Evolutionary conservation across 2,888 invertebrate genomes (phyloP), one percentile per base, ranked within the genome.

Genomic region (Acronicta psi): DNA sequence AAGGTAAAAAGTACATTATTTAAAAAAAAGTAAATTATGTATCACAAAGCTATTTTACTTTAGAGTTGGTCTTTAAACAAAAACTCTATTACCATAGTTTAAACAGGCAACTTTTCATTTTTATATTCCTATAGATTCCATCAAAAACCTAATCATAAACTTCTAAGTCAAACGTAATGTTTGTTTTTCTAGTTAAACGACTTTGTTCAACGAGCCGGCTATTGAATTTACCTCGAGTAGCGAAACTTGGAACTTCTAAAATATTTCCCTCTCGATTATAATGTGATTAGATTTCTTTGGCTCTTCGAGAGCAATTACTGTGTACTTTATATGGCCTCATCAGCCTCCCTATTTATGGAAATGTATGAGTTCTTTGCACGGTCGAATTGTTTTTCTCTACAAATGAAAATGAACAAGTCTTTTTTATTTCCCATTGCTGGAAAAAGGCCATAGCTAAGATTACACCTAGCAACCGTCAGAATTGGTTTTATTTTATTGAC

Each of bases 121-220:
- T 53, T 23, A 56, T 52, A 64, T 54, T 62, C 63, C 53, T 54
- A 51, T 38, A 60, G 57, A 67, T 69, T 74, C 67, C 54, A 31
- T 69, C 60, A 73, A 72, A n/a, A 79, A 81, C 64, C 78, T 61
- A 73, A 77, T 77, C 70, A 65, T 45, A 65, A 79, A 85, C 67
- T 84, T 84, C 69, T 67, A 73, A 75, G 76, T 77, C 69, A 72
- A 80, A 77, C 63, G 65, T 67, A 74, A 74, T 77, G 75, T 80
- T 84, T 82, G 79, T 82, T 86, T 81, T 82, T 77, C 63, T 77
- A 75, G 71, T 78, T 77, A 78, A 80, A 78, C 70, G 77, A 77
- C 68, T 80, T 80, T 62, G 69, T 65, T 72, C 65, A 73, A 54
- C 64, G 63, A 77, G 71, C 62, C 41, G 47, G 47, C 61, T 54